phyloP scores from a whole-genome alignment of 2,113 vertebrate species.

The Thunnus maccoyii region DNA sequence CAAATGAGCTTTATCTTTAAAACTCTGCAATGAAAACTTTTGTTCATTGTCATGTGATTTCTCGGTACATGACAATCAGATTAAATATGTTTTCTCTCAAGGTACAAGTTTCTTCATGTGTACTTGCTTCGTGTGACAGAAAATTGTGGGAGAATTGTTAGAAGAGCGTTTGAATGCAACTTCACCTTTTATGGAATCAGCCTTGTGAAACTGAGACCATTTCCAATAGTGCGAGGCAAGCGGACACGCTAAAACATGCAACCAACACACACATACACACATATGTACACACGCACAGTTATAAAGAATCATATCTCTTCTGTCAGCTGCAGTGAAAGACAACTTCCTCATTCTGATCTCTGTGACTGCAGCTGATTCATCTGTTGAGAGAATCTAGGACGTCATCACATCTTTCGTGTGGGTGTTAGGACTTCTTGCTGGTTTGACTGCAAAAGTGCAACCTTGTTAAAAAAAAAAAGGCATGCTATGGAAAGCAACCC shows the following conservation, averaged over 20 bases:
- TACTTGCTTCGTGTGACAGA: too few relatives aligned
- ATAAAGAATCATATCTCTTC: neutral
- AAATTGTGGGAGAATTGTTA: too few relatives aligned
- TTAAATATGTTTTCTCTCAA: neutral
- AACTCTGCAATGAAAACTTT: neutral
- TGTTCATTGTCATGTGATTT: neutral
- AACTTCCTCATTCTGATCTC: slow-evolving; percentile 45
- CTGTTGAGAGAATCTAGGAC: slow-evolving; percentile 14
- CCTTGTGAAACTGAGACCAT: neutral
- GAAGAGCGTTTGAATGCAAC: neutral
- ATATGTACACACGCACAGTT: neutral
- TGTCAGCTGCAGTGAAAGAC: neutral
- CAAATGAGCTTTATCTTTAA: neutral
- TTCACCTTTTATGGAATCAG: neutral
- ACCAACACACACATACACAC: neutral
- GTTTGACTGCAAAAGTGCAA: slow-evolving; percentile 8
- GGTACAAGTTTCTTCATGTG: too few relatives aligned
- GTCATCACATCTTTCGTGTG: slow-evolving; percentile 34
- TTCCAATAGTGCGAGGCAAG: neutral
- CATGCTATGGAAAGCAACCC: neutral
- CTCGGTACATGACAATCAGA: neutral
- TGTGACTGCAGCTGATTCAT: slow-evolving; percentile 13
- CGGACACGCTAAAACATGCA: neutral
- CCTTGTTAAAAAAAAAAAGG: slow-evolving; percentile 1
- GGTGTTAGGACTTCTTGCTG: neutral